Evolutionary conservation across 2,797 vertebrate genomes (phyloP), one percentile per base, ranked within the genome.

Genomic region (Sebastolobus alascanus): DNA sequence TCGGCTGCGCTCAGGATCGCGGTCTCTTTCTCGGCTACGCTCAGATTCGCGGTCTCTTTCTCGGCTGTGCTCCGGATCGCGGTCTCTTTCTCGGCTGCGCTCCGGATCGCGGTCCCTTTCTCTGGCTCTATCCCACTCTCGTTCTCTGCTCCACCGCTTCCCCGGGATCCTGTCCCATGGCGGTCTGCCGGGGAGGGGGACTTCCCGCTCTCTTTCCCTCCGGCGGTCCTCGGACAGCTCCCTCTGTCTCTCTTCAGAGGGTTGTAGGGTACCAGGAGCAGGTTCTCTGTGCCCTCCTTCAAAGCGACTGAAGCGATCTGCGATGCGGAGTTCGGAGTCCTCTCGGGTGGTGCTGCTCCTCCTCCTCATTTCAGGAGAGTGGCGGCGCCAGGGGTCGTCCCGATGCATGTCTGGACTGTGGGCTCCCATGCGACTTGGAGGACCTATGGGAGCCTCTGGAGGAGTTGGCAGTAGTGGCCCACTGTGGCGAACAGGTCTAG

Each of bases 401-500:
- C 90, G 92, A 33, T 97, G 97, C 0, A 94, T 63, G 35, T 99
- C 97, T 16, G 97, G 94, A 82, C 96, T 97, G 66, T 95, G 96
- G n/a, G 94, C 96, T 56, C 95, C 96, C 2, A 96, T 86, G 4
- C 92, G 91, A 74, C 84, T 87, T 0, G 89, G 89, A 31, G 90
- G 84, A 54, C 94, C 72, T 54, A 96, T 92, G 6, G 95, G 88
- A 25, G 95, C 93, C 52, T 99, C 92, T 5, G 95, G 77, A 1
- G 96, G 97, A 75, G 97, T 97, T 35, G 98, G 97, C 74, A 99
- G 95, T 35, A 98, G 94, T 67, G 98, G 95, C n/a, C 97, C 96
- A 0, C 96, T 96, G 74, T 97, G 95, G 6, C 97, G 97, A 8
- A 88, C 78, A 4, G 97, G 95, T 93, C 98, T 97, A 31, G 93